A percentile compares a stretch with the other conserved stretches of the same genome.
Conservation (phyloP, 2,797 vertebrate species). For the Mus minutoides region DNA sequence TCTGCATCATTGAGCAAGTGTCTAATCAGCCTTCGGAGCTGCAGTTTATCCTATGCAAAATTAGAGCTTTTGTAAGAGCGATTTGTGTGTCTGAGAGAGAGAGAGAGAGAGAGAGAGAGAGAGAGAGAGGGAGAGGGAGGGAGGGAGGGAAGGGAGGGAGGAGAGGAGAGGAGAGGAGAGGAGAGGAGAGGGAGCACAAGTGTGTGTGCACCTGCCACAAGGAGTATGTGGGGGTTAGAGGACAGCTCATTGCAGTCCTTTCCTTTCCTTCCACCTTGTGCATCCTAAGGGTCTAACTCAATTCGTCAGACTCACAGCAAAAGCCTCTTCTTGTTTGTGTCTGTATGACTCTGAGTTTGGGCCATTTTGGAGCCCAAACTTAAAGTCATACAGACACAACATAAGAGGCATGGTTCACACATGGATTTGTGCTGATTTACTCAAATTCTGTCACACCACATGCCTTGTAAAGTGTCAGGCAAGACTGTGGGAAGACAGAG, state of each 20-base stretch:
- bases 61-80: neutral
- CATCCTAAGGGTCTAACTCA: no score
- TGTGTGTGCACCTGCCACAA: neutral
- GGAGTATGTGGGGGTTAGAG: neutral
- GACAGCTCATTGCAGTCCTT: neutral
- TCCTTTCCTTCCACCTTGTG: neutral
- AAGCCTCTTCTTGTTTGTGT: neutral
- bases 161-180: no score
- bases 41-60: fast-evolving
- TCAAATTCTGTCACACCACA: fast-evolving
- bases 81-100: neutral
- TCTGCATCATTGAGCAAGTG: neutral
- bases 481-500: neutral
- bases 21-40: fast-evolving
- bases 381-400: neutral
- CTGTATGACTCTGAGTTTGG: no score
- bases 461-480: neutral
- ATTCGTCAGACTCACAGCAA: neutral
- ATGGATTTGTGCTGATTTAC: fast-evolving
- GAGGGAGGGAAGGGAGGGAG: no score
- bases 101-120: no score
- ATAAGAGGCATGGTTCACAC: neutral
- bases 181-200: no score
- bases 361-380: neutral
- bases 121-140: no score